Evolutionary conservation across 2,797 vertebrate genomes (phyloP).

Genomic region (Hoplostethus mediterraneus): DNA sequence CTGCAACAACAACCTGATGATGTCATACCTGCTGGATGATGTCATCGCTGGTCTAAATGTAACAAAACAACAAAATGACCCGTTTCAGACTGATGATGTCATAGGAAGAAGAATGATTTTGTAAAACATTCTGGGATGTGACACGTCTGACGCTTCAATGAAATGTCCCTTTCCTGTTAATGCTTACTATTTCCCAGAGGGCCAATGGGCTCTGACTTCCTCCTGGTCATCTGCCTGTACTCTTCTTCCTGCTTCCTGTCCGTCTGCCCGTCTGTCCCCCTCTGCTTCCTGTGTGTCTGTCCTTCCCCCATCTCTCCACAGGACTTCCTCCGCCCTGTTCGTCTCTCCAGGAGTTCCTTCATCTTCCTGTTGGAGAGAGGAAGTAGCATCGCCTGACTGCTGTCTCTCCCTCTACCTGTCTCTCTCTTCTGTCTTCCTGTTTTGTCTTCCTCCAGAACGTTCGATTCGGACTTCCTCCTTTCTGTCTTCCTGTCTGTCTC

Average conservation of each 20-base stretch:
- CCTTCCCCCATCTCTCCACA: constrained; percentile 30
- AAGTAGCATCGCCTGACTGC: constrained; percentile 20
- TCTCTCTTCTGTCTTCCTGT: too few relatives aligned
- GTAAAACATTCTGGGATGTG: too few relatives aligned
- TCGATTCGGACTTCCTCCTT: constrained; percentile 37
- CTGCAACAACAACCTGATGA: too few relatives aligned
- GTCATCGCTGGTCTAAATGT: too few relatives aligned
- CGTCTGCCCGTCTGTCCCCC: background rate
- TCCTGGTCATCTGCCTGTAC: constrained; percentile 77
- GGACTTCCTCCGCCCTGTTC: constrained; percentile 31
- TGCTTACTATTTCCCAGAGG: constrained; percentile 82
- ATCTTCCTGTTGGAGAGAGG: constrained; percentile 54
- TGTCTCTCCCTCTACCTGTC: constrained; percentile 1
- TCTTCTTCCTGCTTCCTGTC: constrained; percentile 86
- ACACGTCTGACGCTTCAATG: too few relatives aligned
- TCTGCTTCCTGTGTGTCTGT: constrained; percentile 2
- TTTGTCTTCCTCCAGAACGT: constrained; percentile 23
- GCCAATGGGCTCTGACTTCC: constrained; percentile 86
- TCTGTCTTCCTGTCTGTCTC: constrained; percentile 22
- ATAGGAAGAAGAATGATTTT: too few relatives aligned
- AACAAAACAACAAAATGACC: too few relatives aligned
- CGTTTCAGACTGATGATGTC: too few relatives aligned
- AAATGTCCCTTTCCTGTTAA: background rate
- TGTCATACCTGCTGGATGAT: too few relatives aligned
- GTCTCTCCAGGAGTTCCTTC: constrained; percentile 49